Base-by-base conservation (phyloP, 2,888 invertebrate species). In the Euproctis similis region DNA sequence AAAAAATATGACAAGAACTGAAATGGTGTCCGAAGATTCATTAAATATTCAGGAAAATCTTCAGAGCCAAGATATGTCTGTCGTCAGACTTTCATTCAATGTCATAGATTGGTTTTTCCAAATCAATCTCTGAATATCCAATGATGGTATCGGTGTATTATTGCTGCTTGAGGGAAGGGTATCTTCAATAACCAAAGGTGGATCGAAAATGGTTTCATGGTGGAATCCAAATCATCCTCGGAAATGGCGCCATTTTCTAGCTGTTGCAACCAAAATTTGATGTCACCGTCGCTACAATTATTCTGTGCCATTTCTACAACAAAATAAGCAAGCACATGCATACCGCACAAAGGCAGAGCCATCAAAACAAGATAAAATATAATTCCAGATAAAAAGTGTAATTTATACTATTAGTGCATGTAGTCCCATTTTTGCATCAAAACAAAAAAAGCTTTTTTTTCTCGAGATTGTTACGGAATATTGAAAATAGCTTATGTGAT, bases 111-210 rank as follows among this genome's bases (percentile, higher is more conserved):
- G 4, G 8, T 18, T 18, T 18, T 18, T 18, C 18, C 18, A 18
- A 3, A 18, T 3, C n/a, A 18, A 38, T 28, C 36, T n/a, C n/a
- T n/a, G n/a, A n/a, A n/a, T n/a, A 7, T 16, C 16, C 7, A 16
- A 16, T 5, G 16, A 16, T 5, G 4, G 16, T 16, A 19, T 4
- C 6, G 14, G 14, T 4, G 4, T 6, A 4, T 14, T 3, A 19
- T 19, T n/a, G 3, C 19, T 19, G 3, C n/a, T n/a, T n/a, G n/a
- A n/a, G n/a, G n/a, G n/a, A n/a, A n/a, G n/a, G n/a, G n/a, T n/a
- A n/a, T n/a, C n/a, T 19, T 8, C n/a, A n/a, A 8, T 6, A 7
- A 19, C 19, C 8, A 19, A 14, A 4, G 14, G 14, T 3, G 14
- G 14, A 14, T 14, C 14, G 6, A 4, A 14, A n/a, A n/a, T n/a